These are phyloP conservation scores for Sturnus vulgaris DNA, from an alignment of 2,113 vertebrate species.

Conservation along the genomic window DNA sequence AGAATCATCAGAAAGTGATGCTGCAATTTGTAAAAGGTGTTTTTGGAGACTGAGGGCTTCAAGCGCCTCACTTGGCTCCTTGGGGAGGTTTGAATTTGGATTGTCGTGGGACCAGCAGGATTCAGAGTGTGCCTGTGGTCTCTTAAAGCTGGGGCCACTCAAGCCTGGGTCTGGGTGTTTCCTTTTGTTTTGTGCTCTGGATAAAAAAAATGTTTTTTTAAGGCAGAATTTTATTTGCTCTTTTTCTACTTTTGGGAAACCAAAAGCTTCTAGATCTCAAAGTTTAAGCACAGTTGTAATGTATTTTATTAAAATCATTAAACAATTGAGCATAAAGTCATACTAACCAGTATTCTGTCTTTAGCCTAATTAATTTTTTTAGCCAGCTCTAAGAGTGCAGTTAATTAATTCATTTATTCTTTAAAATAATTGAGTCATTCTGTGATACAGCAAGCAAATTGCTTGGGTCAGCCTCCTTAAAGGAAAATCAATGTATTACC, in stretches of 20 bases:
- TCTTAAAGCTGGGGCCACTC: background rate
- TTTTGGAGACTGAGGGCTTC: background rate
- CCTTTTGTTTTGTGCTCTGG: background rate
- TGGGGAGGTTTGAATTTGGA: background rate
- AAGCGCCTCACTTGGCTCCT: background rate
- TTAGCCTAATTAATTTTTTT: background rate
- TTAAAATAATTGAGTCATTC: background rate
- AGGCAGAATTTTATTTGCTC: background rate
- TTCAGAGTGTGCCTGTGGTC: background rate
- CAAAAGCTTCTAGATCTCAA: background rate
- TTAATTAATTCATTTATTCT: background rate
- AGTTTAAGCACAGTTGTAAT: background rate
- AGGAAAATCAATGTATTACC: background rate
- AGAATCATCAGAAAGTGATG: background rate
- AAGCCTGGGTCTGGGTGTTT: rapidly evolving
- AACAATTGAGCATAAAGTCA: background rate
- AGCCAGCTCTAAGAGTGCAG: background rate
- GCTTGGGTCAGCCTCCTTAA: background rate
- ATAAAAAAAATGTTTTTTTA: background rate
- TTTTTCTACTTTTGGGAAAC: background rate
- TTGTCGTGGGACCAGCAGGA: too few species aligned
- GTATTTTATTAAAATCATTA: background rate
- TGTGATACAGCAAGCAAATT: background rate
- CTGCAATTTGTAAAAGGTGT: background rate
- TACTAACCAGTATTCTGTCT: background rate